Conservation (phyloP, 2,888 invertebrate genomes). For the Protophormia terraenovae region DNA sequence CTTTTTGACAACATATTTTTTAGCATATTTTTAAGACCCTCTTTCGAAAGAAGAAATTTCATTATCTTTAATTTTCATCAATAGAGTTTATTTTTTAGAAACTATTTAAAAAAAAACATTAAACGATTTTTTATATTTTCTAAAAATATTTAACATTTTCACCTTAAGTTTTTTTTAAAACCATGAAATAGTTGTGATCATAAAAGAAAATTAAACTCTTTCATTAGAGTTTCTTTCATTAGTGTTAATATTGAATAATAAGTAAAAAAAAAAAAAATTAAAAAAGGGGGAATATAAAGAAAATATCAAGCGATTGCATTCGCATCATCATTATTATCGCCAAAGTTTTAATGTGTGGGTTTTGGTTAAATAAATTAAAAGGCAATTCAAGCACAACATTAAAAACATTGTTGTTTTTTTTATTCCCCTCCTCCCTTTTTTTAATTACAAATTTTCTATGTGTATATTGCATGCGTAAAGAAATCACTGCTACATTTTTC, state of each 20-base stretch:
- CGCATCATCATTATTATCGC: slow-evolving; percentile 21
- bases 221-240: neutral
- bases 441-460: neutral
- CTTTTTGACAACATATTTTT: no score
- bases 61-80: no score
- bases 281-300: neutral
- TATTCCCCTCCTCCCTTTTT: neutral
- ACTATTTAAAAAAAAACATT: no score
- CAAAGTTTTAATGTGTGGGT: neutral
- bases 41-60: no score
- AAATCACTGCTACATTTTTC: slow-evolving; percentile 72
- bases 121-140: no score
- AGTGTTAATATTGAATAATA: no score
- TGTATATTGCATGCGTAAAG: slow-evolving; percentile 47
- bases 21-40: no score
- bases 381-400: slow-evolving; percentile 61
- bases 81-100: no score
- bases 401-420: slow-evolving; percentile 4
- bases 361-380: slow-evolving; percentile 58
- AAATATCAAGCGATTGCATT: neutral
- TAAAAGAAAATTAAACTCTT: slow-evolving; percentile 7
- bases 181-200: slow-evolving; percentile 1
- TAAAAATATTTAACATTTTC: slow-evolving; percentile 30
- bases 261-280: neutral
- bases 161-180: neutral